These are phyloP conservation scores for Agrotis segetum DNA, from an alignment of 2,888 invertebrate genomes.

Conservation along the genomic window DNA sequence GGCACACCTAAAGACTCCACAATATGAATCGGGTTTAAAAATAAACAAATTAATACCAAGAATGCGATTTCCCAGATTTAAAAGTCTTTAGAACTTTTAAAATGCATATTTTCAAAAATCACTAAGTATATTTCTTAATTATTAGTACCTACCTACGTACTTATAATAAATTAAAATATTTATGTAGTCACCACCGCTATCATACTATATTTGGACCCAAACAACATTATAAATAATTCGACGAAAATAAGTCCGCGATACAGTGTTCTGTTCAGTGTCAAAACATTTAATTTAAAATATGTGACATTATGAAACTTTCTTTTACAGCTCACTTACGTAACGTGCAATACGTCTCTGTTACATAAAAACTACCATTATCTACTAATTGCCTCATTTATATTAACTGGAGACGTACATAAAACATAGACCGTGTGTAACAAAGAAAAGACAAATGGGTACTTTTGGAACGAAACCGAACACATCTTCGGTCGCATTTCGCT, in stretches of 20 bases:
- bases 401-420: conserved; percentile 68
- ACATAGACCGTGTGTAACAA: conserved; percentile 69
- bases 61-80: background rate
- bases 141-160: background rate
- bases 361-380: conserved; percentile 68
- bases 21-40: background rate
- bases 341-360: conserved; percentile 40
- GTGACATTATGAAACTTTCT: conserved; percentile 36
- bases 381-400: conserved; percentile 74
- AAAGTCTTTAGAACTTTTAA: background rate
- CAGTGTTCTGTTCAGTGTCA: conserved; percentile 31
- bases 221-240: conserved; percentile 44
- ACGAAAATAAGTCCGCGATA: conserved; percentile 37
- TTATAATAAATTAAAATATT: conserved; percentile 31
- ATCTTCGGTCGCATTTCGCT: conserved; percentile 68
- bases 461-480: conserved; percentile 70
- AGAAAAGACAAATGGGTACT: conserved; percentile 73
- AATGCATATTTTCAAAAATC: conserved; percentile 4
- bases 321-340: conserved; percentile 34
- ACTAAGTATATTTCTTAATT: background rate
- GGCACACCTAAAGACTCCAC: background rate
- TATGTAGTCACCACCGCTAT: conserved; percentile 24
- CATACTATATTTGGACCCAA: conserved; percentile 50
- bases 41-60: background rate
- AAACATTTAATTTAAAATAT: conserved; percentile 41